phyloP scores from a whole-genome alignment of 2,888 invertebrate genomes.

The Tenthredo distinguenda region DNA sequence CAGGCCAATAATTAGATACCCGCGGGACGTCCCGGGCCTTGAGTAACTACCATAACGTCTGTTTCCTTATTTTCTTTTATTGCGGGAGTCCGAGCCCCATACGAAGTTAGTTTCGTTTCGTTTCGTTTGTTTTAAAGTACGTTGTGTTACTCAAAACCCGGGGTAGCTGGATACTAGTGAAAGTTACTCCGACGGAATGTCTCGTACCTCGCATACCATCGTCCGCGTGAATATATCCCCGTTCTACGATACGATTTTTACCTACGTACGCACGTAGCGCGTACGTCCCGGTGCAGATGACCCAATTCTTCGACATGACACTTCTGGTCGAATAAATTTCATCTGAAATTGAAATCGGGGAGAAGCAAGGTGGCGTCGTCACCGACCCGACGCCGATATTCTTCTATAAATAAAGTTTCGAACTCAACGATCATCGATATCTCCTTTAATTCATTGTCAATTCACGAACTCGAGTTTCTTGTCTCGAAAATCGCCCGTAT shows the following conservation, averaged over 20 bases:
- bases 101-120: neutral
- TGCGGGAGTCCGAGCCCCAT: neutral
- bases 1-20: conserved; percentile 40
- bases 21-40: conserved; percentile 30
- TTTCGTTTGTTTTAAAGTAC: neutral
- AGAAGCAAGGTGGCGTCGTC: neutral
- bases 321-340: conserved; percentile 25
- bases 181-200: neutral
- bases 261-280: neutral
- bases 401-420: neutral
- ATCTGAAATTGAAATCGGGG: conserved; percentile 33
- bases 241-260: neutral
- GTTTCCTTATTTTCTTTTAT: neutral
- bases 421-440: neutral
- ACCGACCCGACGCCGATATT: neutral
- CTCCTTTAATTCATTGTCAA: neutral
- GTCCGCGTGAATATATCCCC: neutral
- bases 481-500: neutral
- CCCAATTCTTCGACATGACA: neutral
- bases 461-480: neutral
- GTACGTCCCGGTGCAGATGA: neutral
- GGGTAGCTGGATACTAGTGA: neutral
- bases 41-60: neutral
- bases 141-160: neutral
- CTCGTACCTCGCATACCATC: neutral